Evolutionary conservation across 2,797 vertebrate genomes (phyloP).

Genomic region (Neoniphon sammara): DNA sequence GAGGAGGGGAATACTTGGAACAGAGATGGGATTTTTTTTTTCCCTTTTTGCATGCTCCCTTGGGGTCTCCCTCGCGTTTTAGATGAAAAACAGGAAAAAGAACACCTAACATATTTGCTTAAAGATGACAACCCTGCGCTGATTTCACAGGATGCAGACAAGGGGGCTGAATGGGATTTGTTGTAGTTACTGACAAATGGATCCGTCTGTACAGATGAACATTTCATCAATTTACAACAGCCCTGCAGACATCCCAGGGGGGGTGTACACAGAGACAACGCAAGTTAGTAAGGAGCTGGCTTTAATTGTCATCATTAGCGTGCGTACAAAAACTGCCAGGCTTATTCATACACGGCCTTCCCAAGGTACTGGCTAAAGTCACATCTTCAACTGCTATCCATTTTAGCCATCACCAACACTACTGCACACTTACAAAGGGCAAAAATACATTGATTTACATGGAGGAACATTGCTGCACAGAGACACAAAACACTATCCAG

Average conservation of each 20-base stretch:
- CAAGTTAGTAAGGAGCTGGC: constrained; percentile 90
- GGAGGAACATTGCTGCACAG: constrained; percentile 28
- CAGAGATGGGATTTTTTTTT: constrained; percentile 87
- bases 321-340: constrained; percentile 73
- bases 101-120: constrained; percentile 99
- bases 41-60: constrained; percentile 89
- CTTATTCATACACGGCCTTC: constrained; percentile 67
- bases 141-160: constrained; percentile 89
- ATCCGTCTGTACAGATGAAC: constrained; percentile 91
- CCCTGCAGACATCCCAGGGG: constrained; percentile 88
- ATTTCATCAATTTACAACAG: constrained; percentile 93
- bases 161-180: constrained; percentile 88
- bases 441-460: constrained; percentile 28
- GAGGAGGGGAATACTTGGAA: constrained; percentile 73
- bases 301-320: constrained; percentile 94
- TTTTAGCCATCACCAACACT: constrained; percentile 52
- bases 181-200: constrained; percentile 92
- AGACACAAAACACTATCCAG: constrained; percentile 15
- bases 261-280: constrained; percentile 89
- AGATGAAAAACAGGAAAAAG: constrained; percentile 93
- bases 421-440: constrained; percentile 46
- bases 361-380: constrained; percentile 55
- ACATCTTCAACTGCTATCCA: constrained; percentile 44
- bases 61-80: constrained; percentile 90
- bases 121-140: constrained; percentile 94